Evolutionary conservation across 2,113 vertebrate species (phyloP), one percentile per base, ranked within the genome.

Genomic region (Aphyosemion australe): DNA sequence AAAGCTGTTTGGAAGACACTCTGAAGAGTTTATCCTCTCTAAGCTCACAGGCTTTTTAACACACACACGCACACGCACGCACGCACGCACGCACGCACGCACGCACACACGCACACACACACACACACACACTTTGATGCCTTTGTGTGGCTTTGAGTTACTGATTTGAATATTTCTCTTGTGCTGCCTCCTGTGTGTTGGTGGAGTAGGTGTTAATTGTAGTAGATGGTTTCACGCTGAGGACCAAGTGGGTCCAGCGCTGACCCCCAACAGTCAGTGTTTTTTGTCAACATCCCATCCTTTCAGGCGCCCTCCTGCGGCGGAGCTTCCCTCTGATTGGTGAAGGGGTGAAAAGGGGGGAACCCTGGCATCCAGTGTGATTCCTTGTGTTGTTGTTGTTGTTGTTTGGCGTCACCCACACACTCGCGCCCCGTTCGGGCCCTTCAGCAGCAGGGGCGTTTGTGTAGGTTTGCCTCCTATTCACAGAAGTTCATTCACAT

Each of bases 141-240:
- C 69, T 91, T 92, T 90, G 89, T 6, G 2, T 49, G 69, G 73
- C 82, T 90, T 92, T 89, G 82, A 84, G 86, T 89, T 84, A 86
- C 89, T 89, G 88, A 91, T 91, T 80, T 84, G 61, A 46, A 83
- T 83, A 86, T 82, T 82, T 82, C 57, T 61, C 70, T 66, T 68
- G 70, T 52, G 71, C 65, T 15, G 73, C 70, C 74, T 70, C 65
- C 48, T 76, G 72, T 60, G 18, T 85, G 69, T 72, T 76, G 72
- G 83, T 67, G 58, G 83, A 81, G 91, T 91, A 88, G 90, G 91
- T 91, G 91, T 90, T 87, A 87, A 92, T 90, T 91, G 87, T 79
- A 76, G 74, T 69, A 80, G 84, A 86, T 75, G 67, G 80, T 80
- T 83, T 80, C 72, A 64, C 72, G 85, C 79, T 90, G 79, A 89